Conservation (phyloP, 2,888 invertebrate genomes). For the Drymonia ruficornis region DNA sequence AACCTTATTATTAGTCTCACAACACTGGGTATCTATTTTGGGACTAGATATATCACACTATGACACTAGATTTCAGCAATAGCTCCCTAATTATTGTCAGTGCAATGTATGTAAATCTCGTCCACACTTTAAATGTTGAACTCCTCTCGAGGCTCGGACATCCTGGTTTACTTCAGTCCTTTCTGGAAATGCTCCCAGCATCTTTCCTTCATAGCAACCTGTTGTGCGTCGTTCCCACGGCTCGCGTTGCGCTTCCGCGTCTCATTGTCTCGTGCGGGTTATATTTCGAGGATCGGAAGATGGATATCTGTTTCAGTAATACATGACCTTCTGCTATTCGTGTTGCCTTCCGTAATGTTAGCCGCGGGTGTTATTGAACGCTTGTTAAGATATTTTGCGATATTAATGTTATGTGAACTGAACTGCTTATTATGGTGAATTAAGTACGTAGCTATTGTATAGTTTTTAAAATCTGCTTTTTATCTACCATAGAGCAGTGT, state of each 20-base stretch:
- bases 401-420: background rate
- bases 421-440: background rate
- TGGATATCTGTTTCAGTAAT: constrained; percentile 26
- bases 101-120: no score
- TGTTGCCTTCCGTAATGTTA: constrained; percentile 20
- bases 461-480: no score
- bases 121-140: no score
- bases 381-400: background rate
- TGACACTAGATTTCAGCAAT: no score
- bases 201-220: background rate
- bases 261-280: constrained; percentile 11
- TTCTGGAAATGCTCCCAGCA: background rate
- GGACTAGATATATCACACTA: no score
- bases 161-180: no score
- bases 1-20: no score
- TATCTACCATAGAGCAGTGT: no score
- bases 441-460: no score
- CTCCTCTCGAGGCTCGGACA: no score
- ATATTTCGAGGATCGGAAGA: constrained; percentile 20
- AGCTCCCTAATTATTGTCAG: no score
- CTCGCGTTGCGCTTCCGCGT: constrained; percentile 20
- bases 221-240: background rate
- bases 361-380: constrained; percentile 1
- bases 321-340: constrained; percentile 19
- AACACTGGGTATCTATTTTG: no score